Conservation (phyloP, 1,140 invertebrate species). For the Cherax destructor region DNA sequence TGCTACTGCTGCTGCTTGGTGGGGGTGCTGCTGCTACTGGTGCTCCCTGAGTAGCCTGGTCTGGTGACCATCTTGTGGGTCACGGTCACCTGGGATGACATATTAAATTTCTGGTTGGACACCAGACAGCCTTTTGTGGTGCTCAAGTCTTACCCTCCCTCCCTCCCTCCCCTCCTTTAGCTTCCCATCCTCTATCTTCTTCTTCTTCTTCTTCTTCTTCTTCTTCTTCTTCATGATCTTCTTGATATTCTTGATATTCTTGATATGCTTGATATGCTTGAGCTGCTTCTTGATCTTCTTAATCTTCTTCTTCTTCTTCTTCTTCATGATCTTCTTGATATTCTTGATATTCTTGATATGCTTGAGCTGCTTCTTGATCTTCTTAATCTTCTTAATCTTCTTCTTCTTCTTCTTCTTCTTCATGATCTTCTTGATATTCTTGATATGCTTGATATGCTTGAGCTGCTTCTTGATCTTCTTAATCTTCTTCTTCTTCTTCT, state of each 20-base stretch:
- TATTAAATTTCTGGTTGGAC: not conserved
- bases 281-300: not conserved
- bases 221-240: not conserved
- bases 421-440: not conserved
- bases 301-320: no score
- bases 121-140: not conserved
- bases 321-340: not conserved
- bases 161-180: not conserved
- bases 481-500: conserved; percentile 30
- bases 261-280: not conserved
- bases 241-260: not conserved
- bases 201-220: not conserved
- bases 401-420: not conserved
- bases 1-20: no score
- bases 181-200: no score
- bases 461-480: not conserved
- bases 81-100: not conserved
- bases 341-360: not conserved
- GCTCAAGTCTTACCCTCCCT: not conserved
- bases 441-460: not conserved
- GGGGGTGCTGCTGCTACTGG: no score
- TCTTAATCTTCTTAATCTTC: no score
- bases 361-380: conserved; percentile 3
- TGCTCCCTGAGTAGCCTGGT: no score
- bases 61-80: not conserved